phyloP scores from a whole-genome alignment of 2,888 invertebrate genomes.

The Cacoxenus indagator region DNA sequence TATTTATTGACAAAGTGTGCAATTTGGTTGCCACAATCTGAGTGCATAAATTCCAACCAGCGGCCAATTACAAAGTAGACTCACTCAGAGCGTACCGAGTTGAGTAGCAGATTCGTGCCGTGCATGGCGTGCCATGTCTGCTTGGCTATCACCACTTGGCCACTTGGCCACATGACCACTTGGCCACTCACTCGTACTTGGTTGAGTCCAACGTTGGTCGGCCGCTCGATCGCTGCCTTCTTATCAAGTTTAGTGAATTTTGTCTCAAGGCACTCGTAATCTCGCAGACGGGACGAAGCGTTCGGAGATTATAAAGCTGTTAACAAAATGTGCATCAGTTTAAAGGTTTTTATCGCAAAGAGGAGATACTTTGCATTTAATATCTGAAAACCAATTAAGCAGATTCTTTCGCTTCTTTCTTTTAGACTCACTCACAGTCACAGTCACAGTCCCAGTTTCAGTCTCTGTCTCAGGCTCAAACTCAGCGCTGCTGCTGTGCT shows the following conservation, averaged over 20 bases:
- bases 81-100: not conserved
- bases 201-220: too few relatives aligned
- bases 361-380: conserved; percentile 61
- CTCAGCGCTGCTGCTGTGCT: not conserved
- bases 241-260: conserved; percentile 63
- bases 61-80: conserved; percentile 55
- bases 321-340: conserved; percentile 68
- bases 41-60: conserved; percentile 59
- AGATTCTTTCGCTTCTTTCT: conserved; percentile 39
- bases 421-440: too few relatives aligned
- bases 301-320: conserved; percentile 67
- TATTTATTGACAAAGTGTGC: not conserved
- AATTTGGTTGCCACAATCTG: not conserved
- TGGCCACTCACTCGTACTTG: too few relatives aligned
- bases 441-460: too few relatives aligned
- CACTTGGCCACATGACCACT: not conserved
- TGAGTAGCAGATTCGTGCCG: conserved; percentile 8
- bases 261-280: conserved; percentile 16
- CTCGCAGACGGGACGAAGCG: conserved; percentile 48
- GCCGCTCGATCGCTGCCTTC: too few relatives aligned
- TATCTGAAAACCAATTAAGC: conserved; percentile 67
- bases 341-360: conserved; percentile 63
- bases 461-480: too few relatives aligned
- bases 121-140: conserved; percentile 18
- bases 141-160: conserved; percentile 38